phyloP scores from a whole-genome alignment of 2,888 invertebrate genomes.

The Operophtera brumata region DNA sequence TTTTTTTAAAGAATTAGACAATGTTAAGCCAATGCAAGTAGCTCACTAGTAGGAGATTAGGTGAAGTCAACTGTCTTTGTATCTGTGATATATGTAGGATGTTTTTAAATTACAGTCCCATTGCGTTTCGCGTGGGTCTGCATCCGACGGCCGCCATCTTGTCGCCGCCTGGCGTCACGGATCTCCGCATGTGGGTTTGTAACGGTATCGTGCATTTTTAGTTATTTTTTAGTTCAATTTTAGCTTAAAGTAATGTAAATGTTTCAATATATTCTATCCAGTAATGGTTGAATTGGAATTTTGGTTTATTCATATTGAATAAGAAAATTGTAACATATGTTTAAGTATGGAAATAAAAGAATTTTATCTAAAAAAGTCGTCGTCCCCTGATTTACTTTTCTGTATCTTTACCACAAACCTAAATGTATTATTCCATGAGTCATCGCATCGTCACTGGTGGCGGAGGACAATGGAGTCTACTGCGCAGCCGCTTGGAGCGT shows the following conservation, averaged over 20 bases:
- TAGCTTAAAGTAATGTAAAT: conserved; percentile 46
- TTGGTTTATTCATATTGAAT: conserved; percentile 78
- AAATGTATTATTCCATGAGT: conserved; percentile 80
- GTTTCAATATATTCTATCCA: conserved; percentile 69
- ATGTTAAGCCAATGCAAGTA: conserved; percentile 72
- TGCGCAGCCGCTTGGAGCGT: conserved; percentile 51
- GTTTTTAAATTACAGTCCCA: conserved; percentile 81
- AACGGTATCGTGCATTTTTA: conserved; percentile 79
- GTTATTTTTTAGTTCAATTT: conserved; percentile 62
- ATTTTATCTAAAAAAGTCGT: conserved; percentile 51
- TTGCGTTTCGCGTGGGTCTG: conserved; percentile 81
- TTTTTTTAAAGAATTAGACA: conserved; percentile 83
- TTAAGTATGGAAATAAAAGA: conserved; percentile 77
- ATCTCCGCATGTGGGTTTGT: conserved; percentile 82
- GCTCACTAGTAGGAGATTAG: conserved; percentile 54
- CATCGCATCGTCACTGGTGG: conserved; percentile 56
- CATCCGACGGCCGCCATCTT: conserved; percentile 79
- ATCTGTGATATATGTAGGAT: conserved; percentile 80
- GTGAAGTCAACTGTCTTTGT: conserved; percentile 65
- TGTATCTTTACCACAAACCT: conserved; percentile 68
- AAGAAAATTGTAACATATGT: conserved; percentile 77
- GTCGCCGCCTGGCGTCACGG: conserved; percentile 80
- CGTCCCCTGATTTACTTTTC: conserved; percentile 58
- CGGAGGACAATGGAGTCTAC: conserved; percentile 57
- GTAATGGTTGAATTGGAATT: conserved; percentile 69